A percentile compares a stretch with the other conserved stretches of the same genome.
Evolutionary conservation across 2,797 vertebrate genomes (phyloP).

Genomic region (Megaceryle alcyon): DNA sequence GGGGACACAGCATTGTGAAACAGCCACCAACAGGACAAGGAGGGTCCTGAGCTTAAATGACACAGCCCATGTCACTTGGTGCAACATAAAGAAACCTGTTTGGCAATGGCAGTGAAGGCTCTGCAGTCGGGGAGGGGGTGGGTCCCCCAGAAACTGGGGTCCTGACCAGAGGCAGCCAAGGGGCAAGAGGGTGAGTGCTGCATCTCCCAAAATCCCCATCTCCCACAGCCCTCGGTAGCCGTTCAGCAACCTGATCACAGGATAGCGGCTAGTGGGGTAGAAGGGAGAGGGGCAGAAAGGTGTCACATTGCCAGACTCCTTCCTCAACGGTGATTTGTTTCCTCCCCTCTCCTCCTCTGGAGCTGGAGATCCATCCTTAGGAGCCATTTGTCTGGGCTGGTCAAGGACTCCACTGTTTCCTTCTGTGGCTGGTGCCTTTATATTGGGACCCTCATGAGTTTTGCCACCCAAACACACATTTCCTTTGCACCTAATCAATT

Average conservation of each 20-base stretch:
- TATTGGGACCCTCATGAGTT: not conserved
- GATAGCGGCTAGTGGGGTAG: not conserved
- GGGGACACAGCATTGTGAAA: accelerated
- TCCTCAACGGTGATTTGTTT: not conserved
- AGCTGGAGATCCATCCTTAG: not conserved
- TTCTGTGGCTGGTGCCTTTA: not conserved
- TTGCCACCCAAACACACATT: not conserved
- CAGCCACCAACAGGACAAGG: not conserved
- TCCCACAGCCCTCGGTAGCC: not conserved
- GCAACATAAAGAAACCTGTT: not conserved
- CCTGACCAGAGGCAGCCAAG: not conserved
- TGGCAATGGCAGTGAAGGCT: accelerated
- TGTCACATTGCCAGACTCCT: not conserved
- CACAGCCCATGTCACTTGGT: accelerated
- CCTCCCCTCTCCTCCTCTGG: not conserved
- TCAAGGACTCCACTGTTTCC: not conserved
- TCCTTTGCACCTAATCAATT: not conserved
- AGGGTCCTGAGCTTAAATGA: not conserved
- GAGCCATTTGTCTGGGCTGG: not conserved
- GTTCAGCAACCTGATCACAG: accelerated
- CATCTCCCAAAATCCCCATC: not conserved
- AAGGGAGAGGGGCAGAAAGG: not conserved
- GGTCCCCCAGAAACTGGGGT: accelerated
- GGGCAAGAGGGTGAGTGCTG: not conserved
- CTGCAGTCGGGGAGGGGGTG: not conserved